Base-by-base conservation (phyloP, 2,888 invertebrate species). In the Mycogona germanica region DNA sequence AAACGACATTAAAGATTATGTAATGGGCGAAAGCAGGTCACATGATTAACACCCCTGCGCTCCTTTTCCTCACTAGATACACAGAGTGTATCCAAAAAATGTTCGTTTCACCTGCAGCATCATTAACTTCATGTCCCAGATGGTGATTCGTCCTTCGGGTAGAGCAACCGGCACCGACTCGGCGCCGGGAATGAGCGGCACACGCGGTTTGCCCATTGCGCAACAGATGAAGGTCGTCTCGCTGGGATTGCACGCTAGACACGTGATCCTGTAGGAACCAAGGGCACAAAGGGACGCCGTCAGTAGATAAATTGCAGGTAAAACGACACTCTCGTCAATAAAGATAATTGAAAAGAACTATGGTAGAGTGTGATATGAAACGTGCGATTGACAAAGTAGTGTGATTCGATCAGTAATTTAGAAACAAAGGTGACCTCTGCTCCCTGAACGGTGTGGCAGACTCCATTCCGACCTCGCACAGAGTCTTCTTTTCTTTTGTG, bases 81-180 rank as follows among this genome's bases (percentile, higher is more conserved):
- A n/a, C n/a, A n/a, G n/a, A n/a, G n/a, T n/a, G 14, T 35, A 9
- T 35, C 35, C 14, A 30, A 40, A 17, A 9, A 3, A 7, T 3
- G 4, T n/a, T 5, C 17, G 4, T 6, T 30, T 49, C 57, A 73
- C 74, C 65, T 77, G 75, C 35, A 76, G 63, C 62, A 75, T 75
- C 62, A 72, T 73, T 1, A 75, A 74, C 62, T 76, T 76, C 49
- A 78, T 70, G 60, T 78, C 77, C 67, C 76, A 77, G 1, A 77
- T 61, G n/a, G 75, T 63, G 19, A 78, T 64, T 60, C 72, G 74
- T n/a, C 76, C 76, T 42, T 53, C 51, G 57, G 70, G 68, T 42
- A 63, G 66, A 4, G 68, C 63, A 38, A 68, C 64, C 2, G 68
- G 66, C 2, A 26, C 26, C 6, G 45, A 21, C 12, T 45, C 29